Conservation (phyloP, 2,113 vertebrate species). For the Ia io region DNA sequence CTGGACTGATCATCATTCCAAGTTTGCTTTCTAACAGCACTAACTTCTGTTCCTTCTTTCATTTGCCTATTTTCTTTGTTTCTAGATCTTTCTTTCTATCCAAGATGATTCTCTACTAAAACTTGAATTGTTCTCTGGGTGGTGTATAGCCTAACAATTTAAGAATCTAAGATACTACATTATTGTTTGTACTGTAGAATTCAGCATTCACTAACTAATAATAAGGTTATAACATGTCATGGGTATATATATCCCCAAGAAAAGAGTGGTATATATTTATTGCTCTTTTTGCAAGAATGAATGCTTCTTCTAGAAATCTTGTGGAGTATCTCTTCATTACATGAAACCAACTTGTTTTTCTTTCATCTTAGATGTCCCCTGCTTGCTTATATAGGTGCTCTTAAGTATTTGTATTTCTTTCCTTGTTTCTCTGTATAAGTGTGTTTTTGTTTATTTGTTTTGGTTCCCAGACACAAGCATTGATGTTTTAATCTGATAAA, state of each 20-base stretch:
- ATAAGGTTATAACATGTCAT: not conserved
- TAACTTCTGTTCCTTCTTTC: not conserved
- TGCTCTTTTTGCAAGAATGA: not conserved
- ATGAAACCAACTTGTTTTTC: not conserved
- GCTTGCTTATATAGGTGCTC: not conserved
- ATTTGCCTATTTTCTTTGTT: not conserved
- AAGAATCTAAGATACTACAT: not conserved
- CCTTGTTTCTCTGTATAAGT: not conserved
- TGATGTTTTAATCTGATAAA: conserved; percentile 31
- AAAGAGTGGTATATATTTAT: not conserved
- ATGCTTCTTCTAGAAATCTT: not conserved
- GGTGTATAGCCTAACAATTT: not conserved
- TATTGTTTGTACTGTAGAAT: not conserved
- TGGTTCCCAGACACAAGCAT: not conserved
- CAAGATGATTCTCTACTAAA: not conserved
- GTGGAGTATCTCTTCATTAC: not conserved
- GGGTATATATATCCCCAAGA: not conserved
- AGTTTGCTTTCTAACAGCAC: not conserved
- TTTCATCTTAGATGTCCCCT: not conserved
- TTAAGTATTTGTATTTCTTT: not conserved
- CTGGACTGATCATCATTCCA: not conserved
- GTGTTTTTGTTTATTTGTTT: not conserved
- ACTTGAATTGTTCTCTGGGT: not conserved
- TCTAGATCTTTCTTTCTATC: not conserved
- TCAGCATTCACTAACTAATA: not conserved